Evolutionary conservation across 2,113 vertebrate genomes (phyloP).

Genomic region (Acinonyx jubatus): DNA sequence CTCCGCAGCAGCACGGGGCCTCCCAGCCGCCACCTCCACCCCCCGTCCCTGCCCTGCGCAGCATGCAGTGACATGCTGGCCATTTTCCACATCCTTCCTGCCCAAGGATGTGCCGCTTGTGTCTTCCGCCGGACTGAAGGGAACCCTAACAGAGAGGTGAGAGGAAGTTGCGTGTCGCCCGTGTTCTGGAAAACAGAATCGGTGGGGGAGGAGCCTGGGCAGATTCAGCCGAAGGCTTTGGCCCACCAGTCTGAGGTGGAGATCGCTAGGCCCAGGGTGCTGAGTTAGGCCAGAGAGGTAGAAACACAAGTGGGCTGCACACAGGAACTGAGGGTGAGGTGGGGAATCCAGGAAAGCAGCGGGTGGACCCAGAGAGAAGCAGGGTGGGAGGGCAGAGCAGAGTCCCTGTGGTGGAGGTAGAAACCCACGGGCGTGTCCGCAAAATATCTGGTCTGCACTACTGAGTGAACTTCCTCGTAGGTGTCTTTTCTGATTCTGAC

Average conservation of each 20-base stretch:
- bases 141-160: background rate
- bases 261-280: too few relatives aligned
- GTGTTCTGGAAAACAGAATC: background rate
- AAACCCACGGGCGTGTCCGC: background rate
- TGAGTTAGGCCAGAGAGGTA: background rate
- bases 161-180: background rate
- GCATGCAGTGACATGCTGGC: background rate
- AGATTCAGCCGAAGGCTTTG: background rate
- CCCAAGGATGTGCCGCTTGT: background rate
- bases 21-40: background rate
- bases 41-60: background rate
- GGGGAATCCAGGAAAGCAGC: background rate
- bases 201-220: rapidly evolving
- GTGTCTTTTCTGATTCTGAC: background rate
- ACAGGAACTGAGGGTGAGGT: background rate
- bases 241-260: background rate
- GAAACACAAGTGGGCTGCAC: background rate
- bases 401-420: background rate
- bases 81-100: background rate
- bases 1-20: background rate
- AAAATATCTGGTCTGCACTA: background rate
- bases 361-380: background rate
- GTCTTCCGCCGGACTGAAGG: background rate
- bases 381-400: background rate
- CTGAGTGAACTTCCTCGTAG: background rate